Evolutionary conservation across 1,140 invertebrate species (phyloP).

Genomic region (Procambarus virginalis): DNA sequence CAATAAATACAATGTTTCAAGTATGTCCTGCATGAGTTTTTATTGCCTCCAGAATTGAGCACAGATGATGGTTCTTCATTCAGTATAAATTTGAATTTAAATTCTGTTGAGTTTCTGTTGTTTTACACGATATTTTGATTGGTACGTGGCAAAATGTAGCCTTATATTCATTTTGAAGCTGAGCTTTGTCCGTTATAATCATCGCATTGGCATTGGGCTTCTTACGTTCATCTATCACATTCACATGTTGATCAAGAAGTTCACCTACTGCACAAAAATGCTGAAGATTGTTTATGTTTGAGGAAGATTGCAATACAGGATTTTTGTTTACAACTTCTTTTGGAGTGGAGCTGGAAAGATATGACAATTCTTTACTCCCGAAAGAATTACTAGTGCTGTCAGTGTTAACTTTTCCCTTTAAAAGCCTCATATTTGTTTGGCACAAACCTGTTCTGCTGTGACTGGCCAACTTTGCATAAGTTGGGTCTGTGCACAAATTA

Average conservation of each 20-base stretch:
- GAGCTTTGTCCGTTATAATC: constrained; percentile 7
- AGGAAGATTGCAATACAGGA: background rate
- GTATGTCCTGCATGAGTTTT: background rate
- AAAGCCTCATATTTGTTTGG: background rate
- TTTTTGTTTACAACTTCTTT: background rate
- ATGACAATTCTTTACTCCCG: background rate
- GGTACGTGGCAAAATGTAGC: background rate
- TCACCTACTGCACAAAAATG: background rate
- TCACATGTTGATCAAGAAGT: background rate
- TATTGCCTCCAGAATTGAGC: background rate
- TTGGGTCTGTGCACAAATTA: background rate
- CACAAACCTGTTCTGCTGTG: background rate
- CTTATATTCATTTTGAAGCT: constrained; percentile 14
- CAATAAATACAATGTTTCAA: background rate
- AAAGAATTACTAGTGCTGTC: background rate
- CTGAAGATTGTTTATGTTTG: background rate
- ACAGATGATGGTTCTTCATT: background rate
- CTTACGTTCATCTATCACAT: background rate
- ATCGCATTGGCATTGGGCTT: constrained; percentile 5
- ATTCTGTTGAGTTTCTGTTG: background rate
- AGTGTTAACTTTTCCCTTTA: background rate
- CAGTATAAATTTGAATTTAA: too few species aligned
- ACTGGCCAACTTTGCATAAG: background rate
- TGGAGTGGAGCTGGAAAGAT: background rate
- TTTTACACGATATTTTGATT: background rate